Conservation (phyloP, 2,888 invertebrate species). For the Labia minor region DNA sequence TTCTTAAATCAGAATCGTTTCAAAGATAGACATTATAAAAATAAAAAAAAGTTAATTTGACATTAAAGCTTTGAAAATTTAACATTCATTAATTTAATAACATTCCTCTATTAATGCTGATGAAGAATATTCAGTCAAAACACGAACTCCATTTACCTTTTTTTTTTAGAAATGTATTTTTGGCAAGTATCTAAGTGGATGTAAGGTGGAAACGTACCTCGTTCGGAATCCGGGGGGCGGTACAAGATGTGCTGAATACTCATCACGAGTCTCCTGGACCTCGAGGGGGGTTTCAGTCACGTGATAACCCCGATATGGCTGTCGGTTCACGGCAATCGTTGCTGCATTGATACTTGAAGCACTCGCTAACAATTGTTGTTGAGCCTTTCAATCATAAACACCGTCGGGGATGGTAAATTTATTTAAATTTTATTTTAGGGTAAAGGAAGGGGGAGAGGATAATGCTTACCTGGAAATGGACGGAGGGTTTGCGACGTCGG, state of each 20-base stretch:
- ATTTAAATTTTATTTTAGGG: neutral
- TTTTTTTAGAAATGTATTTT: no score
- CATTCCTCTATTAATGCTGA: no score
- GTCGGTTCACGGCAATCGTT: neutral
- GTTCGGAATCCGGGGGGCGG: neutral
- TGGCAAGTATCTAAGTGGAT: no score
- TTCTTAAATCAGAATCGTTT: no score
- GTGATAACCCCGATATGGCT: neutral
- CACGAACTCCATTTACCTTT: no score
- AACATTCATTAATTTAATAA: no score
- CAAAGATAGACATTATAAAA: no score
- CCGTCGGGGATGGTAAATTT: neutral
- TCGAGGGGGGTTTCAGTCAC: neutral
- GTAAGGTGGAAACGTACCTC: no score
- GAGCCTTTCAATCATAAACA: neutral
- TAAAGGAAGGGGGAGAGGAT: neutral
- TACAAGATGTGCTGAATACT: neutral
- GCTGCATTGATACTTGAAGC: neutral
- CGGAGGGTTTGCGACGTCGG: slow-evolving; percentile 35
- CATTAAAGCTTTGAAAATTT: no score
- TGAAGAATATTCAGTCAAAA: no score
- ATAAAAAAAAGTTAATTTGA: no score
- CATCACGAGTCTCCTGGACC: neutral
- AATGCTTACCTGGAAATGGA: slow-evolving; percentile 37
- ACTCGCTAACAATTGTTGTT: neutral